Base-by-base conservation (phyloP, 1,140 invertebrate genomes). In the Sitophilus oryzae region DNA sequence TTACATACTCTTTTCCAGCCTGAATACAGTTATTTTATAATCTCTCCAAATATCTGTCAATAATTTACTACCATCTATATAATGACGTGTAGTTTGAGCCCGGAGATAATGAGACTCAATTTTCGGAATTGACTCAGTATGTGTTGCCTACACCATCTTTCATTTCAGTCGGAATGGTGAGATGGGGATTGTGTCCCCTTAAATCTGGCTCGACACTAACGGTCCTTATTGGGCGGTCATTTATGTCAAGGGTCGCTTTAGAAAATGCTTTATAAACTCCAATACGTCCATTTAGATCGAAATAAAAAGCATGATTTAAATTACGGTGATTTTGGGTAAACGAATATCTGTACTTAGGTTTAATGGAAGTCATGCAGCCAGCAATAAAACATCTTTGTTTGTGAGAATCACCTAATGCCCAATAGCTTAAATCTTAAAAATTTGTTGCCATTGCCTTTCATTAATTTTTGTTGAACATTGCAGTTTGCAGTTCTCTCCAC, bases 211-310 rank as follows among this genome's bases (percentile, higher is more conserved):
- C 35, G 10, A 22, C 23, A 44, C 22, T 4, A 14, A 44, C 42
- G 3, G 23, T 44, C 25, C 42, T 44, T 21, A 44, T 44, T 44
- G 42, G 42, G n/a, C 42, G 42, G 42, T 44, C 42, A n/a, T 44
- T 44, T 23, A 44, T 44, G 20, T 44, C 21, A 4, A 37, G 35
- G 3, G 35, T 37, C 35, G 35, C 35, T 37, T 37, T 37, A 11
- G 16, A 3, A 44, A 44, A 21, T 2, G 19, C 25, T 44, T 44
- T 44, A 23, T 22, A 44, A 23, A 44, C 20, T 44, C 23, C 25
- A 44, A 44, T 23, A 23, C 23, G 42, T 44, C 42, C 21, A 15
- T 44, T 44, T 23, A 44, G 20, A 8, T 44, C 42, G 14, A 23
- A 44, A 23, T 23, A 44, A 23, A n/a, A n/a, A n/a, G n/a, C n/a